phyloP scores from a whole-genome alignment of 1,140 invertebrate species.

The Lucilia cuprina region DNA sequence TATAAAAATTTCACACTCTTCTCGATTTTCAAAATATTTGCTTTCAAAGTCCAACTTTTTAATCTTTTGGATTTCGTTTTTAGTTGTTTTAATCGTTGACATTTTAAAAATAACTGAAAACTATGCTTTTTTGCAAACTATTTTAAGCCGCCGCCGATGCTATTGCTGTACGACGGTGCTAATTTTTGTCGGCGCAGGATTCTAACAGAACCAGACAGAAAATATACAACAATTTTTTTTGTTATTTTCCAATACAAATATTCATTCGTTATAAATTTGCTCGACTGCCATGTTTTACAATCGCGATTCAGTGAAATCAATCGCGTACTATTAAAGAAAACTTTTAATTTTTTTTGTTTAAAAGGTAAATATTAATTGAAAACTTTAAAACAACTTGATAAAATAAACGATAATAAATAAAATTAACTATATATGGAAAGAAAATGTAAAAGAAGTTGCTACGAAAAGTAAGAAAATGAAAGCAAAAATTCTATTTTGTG shows the following conservation, averaged over 20 bases:
- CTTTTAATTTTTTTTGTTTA: slow-evolving; percentile 41
- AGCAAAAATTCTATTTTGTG: background rate
- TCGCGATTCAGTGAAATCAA: slow-evolving; percentile 39
- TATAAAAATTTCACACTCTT: no score
- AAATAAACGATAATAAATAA: background rate
- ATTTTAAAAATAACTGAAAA: no score
- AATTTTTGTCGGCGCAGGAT: no score
- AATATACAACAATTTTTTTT: background rate
- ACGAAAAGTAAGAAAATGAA: background rate
- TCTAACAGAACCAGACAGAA: background rate
- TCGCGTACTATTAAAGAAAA: slow-evolving; percentile 36
- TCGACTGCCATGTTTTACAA: slow-evolving; percentile 40
- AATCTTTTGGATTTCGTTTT: no score
- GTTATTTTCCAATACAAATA: background rate
- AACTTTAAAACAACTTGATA: slow-evolving; percentile 1
- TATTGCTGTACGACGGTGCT: no score
- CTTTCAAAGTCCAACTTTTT: no score
- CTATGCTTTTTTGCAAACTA: no score
- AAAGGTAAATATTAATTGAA: slow-evolving; percentile 37
- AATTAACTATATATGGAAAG: background rate
- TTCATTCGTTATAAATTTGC: slow-evolving; percentile 40
- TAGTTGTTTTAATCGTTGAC: no score
- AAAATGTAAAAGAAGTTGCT: slow-evolving; percentile 1
- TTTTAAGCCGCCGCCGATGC: no score
- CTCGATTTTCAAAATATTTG: no score